Evolutionary conservation across 2,113 vertebrate genomes (phyloP).

Genomic region (Urocitellus parryii): DNA sequence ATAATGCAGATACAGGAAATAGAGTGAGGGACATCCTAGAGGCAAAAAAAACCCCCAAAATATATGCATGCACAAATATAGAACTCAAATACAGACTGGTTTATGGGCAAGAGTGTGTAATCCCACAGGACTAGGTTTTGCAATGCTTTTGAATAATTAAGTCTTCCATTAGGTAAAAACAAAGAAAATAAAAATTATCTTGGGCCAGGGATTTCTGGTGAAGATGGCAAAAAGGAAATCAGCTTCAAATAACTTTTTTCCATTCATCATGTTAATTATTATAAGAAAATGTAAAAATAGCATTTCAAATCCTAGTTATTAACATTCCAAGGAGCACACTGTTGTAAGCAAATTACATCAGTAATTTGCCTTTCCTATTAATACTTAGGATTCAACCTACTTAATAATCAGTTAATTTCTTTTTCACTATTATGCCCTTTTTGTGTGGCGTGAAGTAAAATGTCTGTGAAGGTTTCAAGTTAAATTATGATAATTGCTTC

Average conservation of each 20-base stretch:
- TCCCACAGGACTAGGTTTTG: conserved; percentile 82
- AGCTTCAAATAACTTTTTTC: conserved; percentile 19
- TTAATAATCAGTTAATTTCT: conserved; percentile 75
- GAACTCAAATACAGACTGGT: conserved; percentile 86
- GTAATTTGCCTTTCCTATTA: conserved; percentile 55
- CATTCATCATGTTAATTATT: conserved; percentile 15
- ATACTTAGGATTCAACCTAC: conserved; percentile 55
- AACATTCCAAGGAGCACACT: neutral
- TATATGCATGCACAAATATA: conserved; percentile 82
- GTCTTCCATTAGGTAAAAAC: conserved; percentile 52
- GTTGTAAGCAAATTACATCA: conserved; percentile 4
- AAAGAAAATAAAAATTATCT: conserved; percentile 12
- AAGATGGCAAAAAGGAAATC: conserved; percentile 29
- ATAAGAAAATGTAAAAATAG: neutral
- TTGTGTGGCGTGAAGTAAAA: neutral
- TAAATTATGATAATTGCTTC: neutral
- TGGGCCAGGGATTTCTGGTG: conserved; percentile 66
- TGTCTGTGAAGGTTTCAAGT: neutral
- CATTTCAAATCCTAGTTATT: neutral
- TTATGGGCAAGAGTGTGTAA: conserved; percentile 83
- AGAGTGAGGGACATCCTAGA: conserved; percentile 94
- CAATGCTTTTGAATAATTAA: conserved; percentile 79
- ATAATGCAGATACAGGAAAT: conserved; percentile 94
- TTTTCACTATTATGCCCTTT: neutral
- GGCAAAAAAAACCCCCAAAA: conserved; percentile 87